Evolutionary conservation across 2,113 vertebrate species (phyloP), one percentile per base, ranked within the genome.

Genomic region (Brachirus orientalis): DNA sequence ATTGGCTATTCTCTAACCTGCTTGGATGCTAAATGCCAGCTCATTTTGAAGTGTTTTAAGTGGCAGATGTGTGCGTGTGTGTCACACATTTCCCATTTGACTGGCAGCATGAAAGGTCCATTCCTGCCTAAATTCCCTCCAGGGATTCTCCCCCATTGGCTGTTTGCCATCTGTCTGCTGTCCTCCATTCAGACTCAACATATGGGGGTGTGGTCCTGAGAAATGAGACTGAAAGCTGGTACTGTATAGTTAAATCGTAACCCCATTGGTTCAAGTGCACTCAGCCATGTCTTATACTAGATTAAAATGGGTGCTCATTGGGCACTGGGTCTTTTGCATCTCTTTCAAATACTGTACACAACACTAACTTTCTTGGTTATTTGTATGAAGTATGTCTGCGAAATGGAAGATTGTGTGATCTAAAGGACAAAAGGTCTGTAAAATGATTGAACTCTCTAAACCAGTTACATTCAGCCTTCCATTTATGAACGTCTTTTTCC

Each of bases 1-100:
- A 86, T 88, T 90, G 84, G 86, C 80, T 66, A 68, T 79, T 55
- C 33, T 46, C 56, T 17, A 73, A 81, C 75, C 52, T 70, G 63
- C 72, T 73, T 60, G 45, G 67, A 60, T 56, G 59, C 85, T 75
- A 80, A 84, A 83, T 80, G 80, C 81, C 68, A 77, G 48, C 51
- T 80, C 48, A 69, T 81, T n/a, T n/a, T n/a, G n/a, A 28, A 28
- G 28, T 28, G 28, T 84, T 86, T 74, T 72, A 79, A 72, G 71
- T 63, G 72, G 84, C 87, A 88, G 88, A 79, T 89, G 86, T 85
- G 77, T 1, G 64, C 56, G 47, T 47, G 75, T 53, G 62, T 59
- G 57, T 72, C 59, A 70, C 58, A 80, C 88, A 90, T 85, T 90
- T 84, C 81, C 84, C 73, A 56, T 89, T 90, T 92, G 89, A 92